A percentile compares a stretch with the other conserved stretches of the same genome.
Conservation (phyloP, 1,140 invertebrate genomes). For the Whitmania pigra region DNA sequence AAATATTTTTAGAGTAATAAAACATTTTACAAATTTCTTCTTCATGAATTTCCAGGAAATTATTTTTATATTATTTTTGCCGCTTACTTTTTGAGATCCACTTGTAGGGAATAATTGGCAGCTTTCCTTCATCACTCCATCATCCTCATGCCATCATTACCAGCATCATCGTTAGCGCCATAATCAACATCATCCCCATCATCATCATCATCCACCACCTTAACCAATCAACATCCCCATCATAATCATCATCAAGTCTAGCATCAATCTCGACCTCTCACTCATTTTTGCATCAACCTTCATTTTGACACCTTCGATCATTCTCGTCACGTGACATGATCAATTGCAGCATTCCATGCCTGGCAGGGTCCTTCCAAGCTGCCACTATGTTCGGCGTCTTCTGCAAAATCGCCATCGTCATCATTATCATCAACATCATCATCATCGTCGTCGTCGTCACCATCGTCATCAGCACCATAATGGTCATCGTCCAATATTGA, state of each 20-base stretch:
- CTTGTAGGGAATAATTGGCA: too few species aligned
- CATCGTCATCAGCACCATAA: not conserved
- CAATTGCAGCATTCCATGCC: constrained; percentile 2
- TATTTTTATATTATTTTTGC: too few species aligned
- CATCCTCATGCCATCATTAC: constrained; percentile 15
- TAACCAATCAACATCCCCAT: constrained; percentile 15
- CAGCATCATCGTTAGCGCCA: constrained; percentile 18
- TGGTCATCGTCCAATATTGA: not conserved
- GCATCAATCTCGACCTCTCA: constrained; percentile 3
- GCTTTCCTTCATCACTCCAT: not conserved
- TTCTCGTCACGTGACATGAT: constrained; percentile 14
- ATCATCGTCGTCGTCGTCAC: not conserved
- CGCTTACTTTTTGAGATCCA: too few species aligned
- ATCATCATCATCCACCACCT: constrained; percentile 17
- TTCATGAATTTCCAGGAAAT: too few species aligned
- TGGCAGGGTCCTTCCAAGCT: not conserved
- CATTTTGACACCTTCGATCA: constrained; percentile 16
- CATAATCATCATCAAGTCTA: not conserved
- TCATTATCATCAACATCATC: not conserved
- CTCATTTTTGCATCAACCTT: constrained; percentile 1
- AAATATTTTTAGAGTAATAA: too few species aligned
- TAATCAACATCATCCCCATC: constrained; percentile 4
- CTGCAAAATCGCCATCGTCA: not conserved
- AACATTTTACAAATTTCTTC: too few species aligned
- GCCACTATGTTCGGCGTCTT: not conserved